phyloP scores from a whole-genome alignment of 2,113 vertebrate species.

The Crotalus viridis region DNA sequence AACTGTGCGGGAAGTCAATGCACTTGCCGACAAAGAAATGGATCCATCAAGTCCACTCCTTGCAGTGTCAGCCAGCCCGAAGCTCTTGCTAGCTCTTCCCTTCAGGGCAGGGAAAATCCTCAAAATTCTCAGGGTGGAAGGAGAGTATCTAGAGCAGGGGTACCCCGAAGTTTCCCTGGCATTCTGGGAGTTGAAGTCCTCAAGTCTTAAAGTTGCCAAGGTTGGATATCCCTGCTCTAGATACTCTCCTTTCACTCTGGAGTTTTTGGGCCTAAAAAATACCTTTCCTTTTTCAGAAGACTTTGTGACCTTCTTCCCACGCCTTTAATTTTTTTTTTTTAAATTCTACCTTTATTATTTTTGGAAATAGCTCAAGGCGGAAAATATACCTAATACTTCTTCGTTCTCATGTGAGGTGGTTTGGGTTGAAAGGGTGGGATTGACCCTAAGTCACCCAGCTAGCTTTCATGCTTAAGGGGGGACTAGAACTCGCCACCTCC shows the following conservation, averaged over 20 bases:
- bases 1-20: neutral
- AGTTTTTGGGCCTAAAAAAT: neutral
- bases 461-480: too few relatives aligned
- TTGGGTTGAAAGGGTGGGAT: neutral
- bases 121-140: neutral
- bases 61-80: neutral
- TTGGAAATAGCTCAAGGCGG: neutral
- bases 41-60: neutral
- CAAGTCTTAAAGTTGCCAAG: neutral
- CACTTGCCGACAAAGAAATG: neutral
- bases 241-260: neutral
- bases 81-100: neutral
- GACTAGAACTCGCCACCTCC: neutral
- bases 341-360: neutral
- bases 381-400: neutral
- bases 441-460: neutral
- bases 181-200: neutral
- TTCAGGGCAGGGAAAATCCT: neutral
- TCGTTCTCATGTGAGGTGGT: neutral
- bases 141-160: too few relatives aligned
- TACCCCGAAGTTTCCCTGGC: too few relatives aligned
- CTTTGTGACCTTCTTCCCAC: neutral
- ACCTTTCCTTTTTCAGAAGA: neutral
- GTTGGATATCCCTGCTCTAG: neutral
- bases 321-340: neutral